Evolutionary conservation across 2,888 invertebrate genomes (phyloP).

Genomic region (Plagodis dolabraria): DNA sequence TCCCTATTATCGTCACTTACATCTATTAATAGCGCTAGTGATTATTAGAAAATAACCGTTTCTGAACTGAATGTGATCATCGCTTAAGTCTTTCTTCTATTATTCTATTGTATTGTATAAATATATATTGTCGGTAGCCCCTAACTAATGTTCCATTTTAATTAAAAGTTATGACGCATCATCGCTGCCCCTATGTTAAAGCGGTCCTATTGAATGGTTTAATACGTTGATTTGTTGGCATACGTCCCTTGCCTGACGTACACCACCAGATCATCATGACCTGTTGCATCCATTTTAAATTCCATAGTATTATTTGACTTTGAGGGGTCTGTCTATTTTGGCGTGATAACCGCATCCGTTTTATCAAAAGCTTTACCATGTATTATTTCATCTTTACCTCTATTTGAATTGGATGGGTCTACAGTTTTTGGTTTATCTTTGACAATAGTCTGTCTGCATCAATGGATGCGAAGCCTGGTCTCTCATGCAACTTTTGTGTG

Average conservation of each 20-base stretch:
- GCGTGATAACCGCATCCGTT: slow-evolving; percentile 5
- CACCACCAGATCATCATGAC: slow-evolving; percentile 54
- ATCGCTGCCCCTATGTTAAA: slow-evolving; percentile 60
- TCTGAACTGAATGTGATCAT: neutral
- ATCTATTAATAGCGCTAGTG: slow-evolving; percentile 1
- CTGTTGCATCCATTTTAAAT: slow-evolving; percentile 36
- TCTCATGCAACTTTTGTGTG: slow-evolving; percentile 61
- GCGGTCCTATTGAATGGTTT: slow-evolving; percentile 55
- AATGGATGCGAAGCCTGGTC: slow-evolving; percentile 65
- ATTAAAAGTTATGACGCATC: slow-evolving; percentile 82
- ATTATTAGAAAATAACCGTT: slow-evolving; percentile 3
- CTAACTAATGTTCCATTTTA: slow-evolving; percentile 72
- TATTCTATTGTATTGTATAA: neutral
- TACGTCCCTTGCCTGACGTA: slow-evolving; percentile 67
- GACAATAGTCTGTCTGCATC: slow-evolving; percentile 70
- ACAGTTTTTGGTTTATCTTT: slow-evolving; percentile 38
- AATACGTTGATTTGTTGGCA: slow-evolving; percentile 73
- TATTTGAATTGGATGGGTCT: slow-evolving; percentile 26
- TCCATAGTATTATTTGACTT: slow-evolving; percentile 27
- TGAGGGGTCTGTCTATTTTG: slow-evolving; percentile 41
- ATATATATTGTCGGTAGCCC: slow-evolving; percentile 48
- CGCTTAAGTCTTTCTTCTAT: slow-evolving; percentile 1
- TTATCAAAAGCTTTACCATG: slow-evolving; percentile 7
- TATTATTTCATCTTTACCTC: neutral
- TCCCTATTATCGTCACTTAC: slow-evolving; percentile 1